Evolutionary conservation across 1,140 invertebrate genomes (phyloP), one percentile per base, ranked within the genome.

Genomic region (Pseudomyrmex flavicornis): DNA sequence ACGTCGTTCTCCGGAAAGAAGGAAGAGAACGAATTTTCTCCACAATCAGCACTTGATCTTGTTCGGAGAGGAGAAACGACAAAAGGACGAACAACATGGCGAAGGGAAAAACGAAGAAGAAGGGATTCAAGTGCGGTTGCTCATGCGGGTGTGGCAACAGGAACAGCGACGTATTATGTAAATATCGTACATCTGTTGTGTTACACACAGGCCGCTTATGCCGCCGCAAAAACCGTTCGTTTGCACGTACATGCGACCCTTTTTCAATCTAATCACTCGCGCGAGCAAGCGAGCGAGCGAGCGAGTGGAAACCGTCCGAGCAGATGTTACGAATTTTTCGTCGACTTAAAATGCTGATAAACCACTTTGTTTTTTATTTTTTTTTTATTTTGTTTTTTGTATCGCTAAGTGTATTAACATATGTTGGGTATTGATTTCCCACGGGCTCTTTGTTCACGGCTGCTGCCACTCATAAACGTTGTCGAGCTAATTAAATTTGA

Each of bases 91-190:
- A 59, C 20, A 22, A 75, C 58, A 91, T 92, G 90, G 88, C 91
- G 54, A 93, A 92, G 84, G 89, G 86, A 77, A 90, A 88, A 77
- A 73, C 87, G 84, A 91, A 90, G 62, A 90, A 91, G 69, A 94
- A 92, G 85, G 89, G 90, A 61, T 72, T 94, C 86, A 82, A 91
- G 17, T 94, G 93, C 85, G 44, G 66, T 22, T 80, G 76, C 56
- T 13, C 76, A 22, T 94, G 94, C 89, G 93, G 93, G 88, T 94
- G 94, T 84, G 88, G 91, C 85, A 93, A 92, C 90, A 93, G 94
- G 92, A 94, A 94, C 93, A 94, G 94, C 93, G 93, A 94, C 90
- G 85, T 92, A 82, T 87, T 92, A 90, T 91, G 93, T 94, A 94
- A 93, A 92, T 92, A 90, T 84, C 46, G 3, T 61, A 20, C 63